Conservation (phyloP, 2,888 invertebrate species). For the Neoitamus cyanurus region DNA sequence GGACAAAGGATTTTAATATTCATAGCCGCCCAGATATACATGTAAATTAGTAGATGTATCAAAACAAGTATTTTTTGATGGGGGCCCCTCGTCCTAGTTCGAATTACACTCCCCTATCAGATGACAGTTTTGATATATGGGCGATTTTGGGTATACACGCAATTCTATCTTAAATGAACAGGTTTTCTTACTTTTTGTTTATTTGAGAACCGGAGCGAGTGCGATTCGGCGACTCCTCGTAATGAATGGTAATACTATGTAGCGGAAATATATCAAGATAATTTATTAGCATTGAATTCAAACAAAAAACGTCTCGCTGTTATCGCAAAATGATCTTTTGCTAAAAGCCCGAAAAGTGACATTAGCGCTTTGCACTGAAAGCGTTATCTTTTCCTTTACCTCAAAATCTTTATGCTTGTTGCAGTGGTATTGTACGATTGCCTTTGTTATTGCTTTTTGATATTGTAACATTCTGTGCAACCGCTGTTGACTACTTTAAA, state of each 20-base stretch:
- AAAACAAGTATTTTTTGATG: constrained; percentile 40
- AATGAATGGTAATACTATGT: constrained; percentile 37
- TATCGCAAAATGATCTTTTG: constrained; percentile 43
- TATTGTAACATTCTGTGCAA: background rate
- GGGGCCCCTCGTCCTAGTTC: background rate
- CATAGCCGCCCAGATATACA: constrained; percentile 23
- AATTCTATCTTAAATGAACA: constrained; percentile 22
- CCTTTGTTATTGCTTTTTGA: background rate
- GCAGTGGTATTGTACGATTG: background rate
- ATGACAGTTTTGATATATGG: constrained; percentile 42
- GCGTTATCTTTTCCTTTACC: background rate
- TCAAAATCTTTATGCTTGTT: background rate
- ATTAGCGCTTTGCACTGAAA: constrained; percentile 24
- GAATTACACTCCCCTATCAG: constrained; percentile 21
- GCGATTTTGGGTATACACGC: constrained; percentile 28
- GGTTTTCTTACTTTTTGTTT: constrained; percentile 35
- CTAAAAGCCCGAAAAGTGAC: constrained; percentile 38
- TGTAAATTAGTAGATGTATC: constrained; percentile 35
- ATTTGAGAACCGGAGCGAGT: background rate
- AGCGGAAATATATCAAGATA: constrained; percentile 32
- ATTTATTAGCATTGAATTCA: constrained; percentile 32
- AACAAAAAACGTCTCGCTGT: constrained; percentile 29
- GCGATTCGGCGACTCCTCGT: background rate
- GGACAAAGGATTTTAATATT: constrained; percentile 38
- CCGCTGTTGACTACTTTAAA: background rate